A percentile compares a stretch with the other conserved stretches of the same genome.
Evolutionary conservation across 2,797 vertebrate species (phyloP).

Genomic region (Cossypha niveicapilla): DNA sequence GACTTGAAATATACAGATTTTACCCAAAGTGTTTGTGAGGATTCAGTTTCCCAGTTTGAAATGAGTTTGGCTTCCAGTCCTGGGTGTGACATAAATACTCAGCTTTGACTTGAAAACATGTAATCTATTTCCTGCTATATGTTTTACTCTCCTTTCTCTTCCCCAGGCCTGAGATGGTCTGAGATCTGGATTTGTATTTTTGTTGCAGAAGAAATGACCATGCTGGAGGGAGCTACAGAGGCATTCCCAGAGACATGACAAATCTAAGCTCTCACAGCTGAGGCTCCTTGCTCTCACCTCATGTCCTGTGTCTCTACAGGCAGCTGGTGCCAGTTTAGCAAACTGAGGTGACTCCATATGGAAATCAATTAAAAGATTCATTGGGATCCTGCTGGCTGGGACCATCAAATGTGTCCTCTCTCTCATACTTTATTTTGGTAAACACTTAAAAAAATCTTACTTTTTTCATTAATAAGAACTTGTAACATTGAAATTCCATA

Average conservation of each 20-base stretch:
- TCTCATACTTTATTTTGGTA: neutral
- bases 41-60: neutral
- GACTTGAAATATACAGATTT: neutral
- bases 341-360: neutral
- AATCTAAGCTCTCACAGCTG: neutral
- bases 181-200: neutral
- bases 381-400: neutral
- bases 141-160: neutral
- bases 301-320: neutral
- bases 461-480: neutral
- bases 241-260: neutral
- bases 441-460: neutral
- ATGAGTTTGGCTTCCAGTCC: neutral
- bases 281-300: neutral
- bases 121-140: neutral
- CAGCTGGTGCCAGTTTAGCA: neutral
- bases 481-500: neutral
- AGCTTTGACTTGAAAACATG: neutral
- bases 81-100: neutral
- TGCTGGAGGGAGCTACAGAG: neutral
- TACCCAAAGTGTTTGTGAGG: neutral
- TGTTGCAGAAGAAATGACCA: neutral
- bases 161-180: neutral
- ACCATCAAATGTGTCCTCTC: neutral
- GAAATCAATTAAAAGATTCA: neutral